Percentiles rank a stretch among this genome's conserved stretches.
Conservation (phyloP, 2,797 vertebrate species). For the Limosa lapponica region DNA sequence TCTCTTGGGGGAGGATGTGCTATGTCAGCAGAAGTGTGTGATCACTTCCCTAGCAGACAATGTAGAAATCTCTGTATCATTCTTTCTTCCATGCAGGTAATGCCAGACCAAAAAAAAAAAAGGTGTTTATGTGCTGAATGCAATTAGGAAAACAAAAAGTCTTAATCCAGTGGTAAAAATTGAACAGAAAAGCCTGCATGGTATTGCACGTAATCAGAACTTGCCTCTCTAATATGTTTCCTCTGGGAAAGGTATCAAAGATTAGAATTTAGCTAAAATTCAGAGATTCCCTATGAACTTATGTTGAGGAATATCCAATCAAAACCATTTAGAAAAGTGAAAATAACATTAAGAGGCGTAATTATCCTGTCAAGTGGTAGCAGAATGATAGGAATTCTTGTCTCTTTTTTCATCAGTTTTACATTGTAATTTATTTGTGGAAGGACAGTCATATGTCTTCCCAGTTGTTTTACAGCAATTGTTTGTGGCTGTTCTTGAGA, state of each 20-base stretch:
- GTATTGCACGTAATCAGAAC: neutral
- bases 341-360: neutral
- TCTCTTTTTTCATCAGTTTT: neutral
- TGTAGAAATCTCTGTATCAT: neutral
- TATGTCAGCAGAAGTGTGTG: neutral
- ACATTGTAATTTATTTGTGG: neutral
- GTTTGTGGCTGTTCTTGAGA: neutral
- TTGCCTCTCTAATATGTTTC: neutral
- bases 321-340: neutral
- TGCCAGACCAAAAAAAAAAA: neutral
- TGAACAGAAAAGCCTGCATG: neutral
- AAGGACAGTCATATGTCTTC: neutral
- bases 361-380: neutral
- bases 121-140: neutral
- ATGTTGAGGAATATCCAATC: neutral
- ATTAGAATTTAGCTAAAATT: neutral
- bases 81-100: neutral
- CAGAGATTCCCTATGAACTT: neutral
- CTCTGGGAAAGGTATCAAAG: neutral
- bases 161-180: neutral
- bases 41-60: neutral
- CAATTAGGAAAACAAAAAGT: neutral
- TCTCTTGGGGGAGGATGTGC: neutral
- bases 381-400: neutral
- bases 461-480: neutral